Percentiles rank a stretch among this genome's conserved stretches.
Evolutionary conservation across 2,888 invertebrate genomes (phyloP).

Genomic region (Leucozona laternaria): DNA sequence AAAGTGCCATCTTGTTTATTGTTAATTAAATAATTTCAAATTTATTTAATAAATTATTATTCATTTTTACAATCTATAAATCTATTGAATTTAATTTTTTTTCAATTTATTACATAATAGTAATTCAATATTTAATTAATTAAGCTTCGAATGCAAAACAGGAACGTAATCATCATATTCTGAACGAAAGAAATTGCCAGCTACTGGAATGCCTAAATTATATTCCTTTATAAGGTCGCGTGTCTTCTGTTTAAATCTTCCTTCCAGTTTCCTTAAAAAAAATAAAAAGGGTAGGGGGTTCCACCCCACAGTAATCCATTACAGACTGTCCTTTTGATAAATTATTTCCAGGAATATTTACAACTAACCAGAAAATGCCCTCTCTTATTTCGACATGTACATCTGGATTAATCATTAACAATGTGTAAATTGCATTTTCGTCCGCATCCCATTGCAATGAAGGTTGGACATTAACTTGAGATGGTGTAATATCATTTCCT

Average conservation of each 20-base stretch:
- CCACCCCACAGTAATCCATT: too few species aligned
- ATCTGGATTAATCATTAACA: constrained; percentile 93
- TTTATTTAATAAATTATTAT: too few species aligned
- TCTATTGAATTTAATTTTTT: too few species aligned
- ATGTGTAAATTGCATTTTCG: constrained; percentile 87
- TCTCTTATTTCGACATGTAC: constrained; percentile 92
- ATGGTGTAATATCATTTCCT: constrained; percentile 91
- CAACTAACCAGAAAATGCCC: constrained; percentile 96
- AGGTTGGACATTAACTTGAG: constrained; percentile 90
- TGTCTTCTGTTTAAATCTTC: constrained; percentile 87
- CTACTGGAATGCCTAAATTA: constrained; percentile 86
- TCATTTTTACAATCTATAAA: too few species aligned
- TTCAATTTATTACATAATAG: too few species aligned
- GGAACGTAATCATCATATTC: constrained; percentile 84
- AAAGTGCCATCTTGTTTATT: too few species aligned
- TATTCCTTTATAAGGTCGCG: constrained; percentile 91
- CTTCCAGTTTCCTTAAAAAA: constrained; percentile 56
- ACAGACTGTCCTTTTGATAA: constrained; percentile 90
- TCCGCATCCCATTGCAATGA: constrained; percentile 88
- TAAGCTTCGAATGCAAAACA: constrained; percentile 79
- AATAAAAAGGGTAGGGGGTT: too few species aligned
- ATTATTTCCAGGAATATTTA: constrained; percentile 91
- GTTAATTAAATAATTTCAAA: too few species aligned
- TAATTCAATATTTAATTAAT: neutral
- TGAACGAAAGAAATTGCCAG: constrained; percentile 80